Evolutionary conservation across 2,113 vertebrate genomes (phyloP).

Genomic region (Apteryx mantelli): DNA sequence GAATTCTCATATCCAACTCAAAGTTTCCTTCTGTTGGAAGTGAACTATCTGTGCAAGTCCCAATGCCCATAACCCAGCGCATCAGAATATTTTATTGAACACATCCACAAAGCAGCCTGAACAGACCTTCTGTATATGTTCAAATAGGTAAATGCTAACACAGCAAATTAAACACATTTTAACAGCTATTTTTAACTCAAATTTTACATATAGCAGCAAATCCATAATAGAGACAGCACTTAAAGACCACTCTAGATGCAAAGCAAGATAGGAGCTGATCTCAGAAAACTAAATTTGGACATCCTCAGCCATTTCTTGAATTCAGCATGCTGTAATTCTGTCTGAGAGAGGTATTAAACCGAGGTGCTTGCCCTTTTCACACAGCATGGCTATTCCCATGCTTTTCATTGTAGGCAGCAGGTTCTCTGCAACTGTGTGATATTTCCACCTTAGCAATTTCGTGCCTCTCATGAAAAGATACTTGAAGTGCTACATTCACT

Average conservation of each 20-base stretch:
- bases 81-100: not conserved
- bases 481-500: not conserved
- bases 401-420: not conserved
- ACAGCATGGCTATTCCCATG: not conserved
- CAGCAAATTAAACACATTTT: not conserved
- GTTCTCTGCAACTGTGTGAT: accelerated
- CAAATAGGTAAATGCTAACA: not conserved
- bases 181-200: not conserved
- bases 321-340: not conserved
- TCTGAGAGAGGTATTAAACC: not conserved
- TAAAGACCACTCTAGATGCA: not conserved
- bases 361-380: not conserved
- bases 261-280: not conserved
- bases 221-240: not conserved
- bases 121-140: not conserved
- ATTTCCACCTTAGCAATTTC: not conserved
- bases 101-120: not conserved
- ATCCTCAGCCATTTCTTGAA: not conserved
- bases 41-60: not conserved
- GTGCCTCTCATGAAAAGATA: not conserved
- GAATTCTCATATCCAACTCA: not conserved
- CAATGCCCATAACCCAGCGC: not conserved
- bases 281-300: not conserved
- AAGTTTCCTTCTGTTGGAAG: not conserved
- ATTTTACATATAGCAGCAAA: not conserved